Percentiles rank a stretch among this genome's conserved stretches.
Evolutionary conservation across 2,888 invertebrate genomes (phyloP).

Genomic region (Limnephilus marmoratus): DNA sequence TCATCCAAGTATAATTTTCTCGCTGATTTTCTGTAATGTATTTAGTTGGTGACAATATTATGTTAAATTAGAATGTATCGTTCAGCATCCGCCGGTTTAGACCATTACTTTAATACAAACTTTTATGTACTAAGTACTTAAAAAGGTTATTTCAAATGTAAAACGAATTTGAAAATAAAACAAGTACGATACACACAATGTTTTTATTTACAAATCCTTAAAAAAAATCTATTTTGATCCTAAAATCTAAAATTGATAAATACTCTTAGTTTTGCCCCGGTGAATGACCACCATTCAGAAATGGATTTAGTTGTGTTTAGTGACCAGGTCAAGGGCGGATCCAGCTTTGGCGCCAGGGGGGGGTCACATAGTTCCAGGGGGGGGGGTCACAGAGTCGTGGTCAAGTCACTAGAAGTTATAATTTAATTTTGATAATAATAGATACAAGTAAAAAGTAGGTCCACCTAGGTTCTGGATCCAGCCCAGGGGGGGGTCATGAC

Average conservation of each 20-base stretch:
- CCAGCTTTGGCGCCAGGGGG: no score
- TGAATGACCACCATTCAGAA: not conserved
- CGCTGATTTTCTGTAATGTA: constrained; percentile 33
- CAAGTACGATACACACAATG: constrained; percentile 50
- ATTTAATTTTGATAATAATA: no score
- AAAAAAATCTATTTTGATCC: not conserved
- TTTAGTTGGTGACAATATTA: constrained; percentile 47
- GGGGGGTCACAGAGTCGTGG: no score
- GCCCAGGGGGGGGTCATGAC: no score
- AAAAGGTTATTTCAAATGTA: constrained; percentile 57
- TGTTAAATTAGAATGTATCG: constrained; percentile 46
- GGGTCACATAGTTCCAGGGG: no score
- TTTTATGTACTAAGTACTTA: constrained; percentile 61
- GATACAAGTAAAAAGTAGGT: no score
- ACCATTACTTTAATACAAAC: constrained; percentile 45
- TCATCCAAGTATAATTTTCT: constrained; percentile 24
- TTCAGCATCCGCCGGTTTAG: constrained; percentile 12
- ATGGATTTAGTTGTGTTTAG: no score
- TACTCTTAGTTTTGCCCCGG: not conserved
- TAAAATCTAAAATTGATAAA: not conserved
- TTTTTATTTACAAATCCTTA: not conserved
- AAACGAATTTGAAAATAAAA: constrained; percentile 55
- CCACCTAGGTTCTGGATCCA: no score
- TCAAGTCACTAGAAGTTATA: no score
- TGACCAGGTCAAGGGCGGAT: no score